phyloP scores from a whole-genome alignment of 2,797 vertebrate species.

The Chaenodraco wilsoni region DNA sequence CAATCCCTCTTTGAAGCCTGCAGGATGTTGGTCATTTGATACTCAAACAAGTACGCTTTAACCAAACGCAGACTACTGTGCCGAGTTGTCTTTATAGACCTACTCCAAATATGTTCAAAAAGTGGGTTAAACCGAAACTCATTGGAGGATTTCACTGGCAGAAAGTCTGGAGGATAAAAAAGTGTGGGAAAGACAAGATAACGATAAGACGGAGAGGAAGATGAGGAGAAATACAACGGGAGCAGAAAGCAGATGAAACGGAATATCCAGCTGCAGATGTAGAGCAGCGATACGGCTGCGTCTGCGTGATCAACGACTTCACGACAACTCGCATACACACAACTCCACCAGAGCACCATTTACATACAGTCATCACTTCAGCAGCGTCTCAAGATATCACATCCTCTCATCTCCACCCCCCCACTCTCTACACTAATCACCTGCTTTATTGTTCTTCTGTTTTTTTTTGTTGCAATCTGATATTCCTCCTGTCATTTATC shows the following conservation, averaged over 20 bases:
- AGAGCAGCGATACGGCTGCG: slow-evolving; percentile 42
- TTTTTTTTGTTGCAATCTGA: slow-evolving; percentile 63
- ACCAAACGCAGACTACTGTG: slow-evolving; percentile 6
- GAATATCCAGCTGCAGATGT: slow-evolving; percentile 51
- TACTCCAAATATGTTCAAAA: slow-evolving; percentile 8
- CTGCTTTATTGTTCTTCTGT: slow-evolving; percentile 72
- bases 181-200: background rate
- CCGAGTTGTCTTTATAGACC: background rate
- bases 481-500: slow-evolving; percentile 76
- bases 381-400: slow-evolving; percentile 52
- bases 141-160: slow-evolving; percentile 1
- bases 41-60: background rate
- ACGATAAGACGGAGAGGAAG: background rate
- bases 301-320: slow-evolving; percentile 58
- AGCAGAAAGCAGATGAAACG: slow-evolving; percentile 36
- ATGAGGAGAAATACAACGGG: slow-evolving; percentile 6
- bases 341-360: slow-evolving; percentile 47
- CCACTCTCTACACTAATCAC: slow-evolving; percentile 66
- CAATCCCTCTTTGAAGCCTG: background rate
- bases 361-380: slow-evolving; percentile 70
- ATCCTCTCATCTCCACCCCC: slow-evolving; percentile 56
- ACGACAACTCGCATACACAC: slow-evolving; percentile 66
- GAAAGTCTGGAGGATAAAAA: slow-evolving; percentile 15
- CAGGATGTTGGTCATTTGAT: background rate
- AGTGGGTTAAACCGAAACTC: slow-evolving; percentile 11